Conservation (phyloP, 2,113 vertebrate species). For the Hemiscyllium ocellatum region DNA sequence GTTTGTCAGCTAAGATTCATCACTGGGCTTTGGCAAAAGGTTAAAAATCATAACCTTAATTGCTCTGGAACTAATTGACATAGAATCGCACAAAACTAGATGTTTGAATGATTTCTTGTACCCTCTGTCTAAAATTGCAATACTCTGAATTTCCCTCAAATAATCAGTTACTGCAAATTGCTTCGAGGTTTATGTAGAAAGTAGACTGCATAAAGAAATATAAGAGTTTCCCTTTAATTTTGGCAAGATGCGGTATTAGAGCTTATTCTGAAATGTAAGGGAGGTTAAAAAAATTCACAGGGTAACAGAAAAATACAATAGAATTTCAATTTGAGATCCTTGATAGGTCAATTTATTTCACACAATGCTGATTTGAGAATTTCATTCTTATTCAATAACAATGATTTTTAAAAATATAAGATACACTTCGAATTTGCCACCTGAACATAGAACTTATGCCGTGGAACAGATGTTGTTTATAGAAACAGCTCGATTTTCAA, state of each 20-base stretch:
- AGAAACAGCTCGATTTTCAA: too few species aligned
- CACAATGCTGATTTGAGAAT: not conserved
- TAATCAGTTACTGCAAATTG: not conserved
- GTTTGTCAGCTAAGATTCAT: not conserved
- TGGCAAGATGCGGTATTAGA: not conserved
- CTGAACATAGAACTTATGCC: too few species aligned
- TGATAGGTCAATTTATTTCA: not conserved
- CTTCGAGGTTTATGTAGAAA: not conserved
- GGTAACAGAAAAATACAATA: not conserved
- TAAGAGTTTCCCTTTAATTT: not conserved
- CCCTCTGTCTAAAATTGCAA: not conserved
- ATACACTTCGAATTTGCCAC: too few species aligned
- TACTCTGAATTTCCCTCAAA: not conserved
- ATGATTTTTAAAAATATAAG: not conserved
- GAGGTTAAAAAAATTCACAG: not conserved
- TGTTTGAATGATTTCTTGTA: not conserved
- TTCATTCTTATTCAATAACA: not conserved
- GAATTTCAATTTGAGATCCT: not conserved
- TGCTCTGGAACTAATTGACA: not conserved
- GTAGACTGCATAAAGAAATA: not conserved
- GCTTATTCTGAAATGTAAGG: not conserved
- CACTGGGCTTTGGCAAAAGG: not conserved
- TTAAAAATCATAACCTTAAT: not conserved
- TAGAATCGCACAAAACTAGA: not conserved
- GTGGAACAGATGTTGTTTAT: too few species aligned